These are phyloP conservation scores for Mizuhopecten yessoensis DNA, from an alignment of 1,140 invertebrate genomes.

Conservation along the genomic window DNA sequence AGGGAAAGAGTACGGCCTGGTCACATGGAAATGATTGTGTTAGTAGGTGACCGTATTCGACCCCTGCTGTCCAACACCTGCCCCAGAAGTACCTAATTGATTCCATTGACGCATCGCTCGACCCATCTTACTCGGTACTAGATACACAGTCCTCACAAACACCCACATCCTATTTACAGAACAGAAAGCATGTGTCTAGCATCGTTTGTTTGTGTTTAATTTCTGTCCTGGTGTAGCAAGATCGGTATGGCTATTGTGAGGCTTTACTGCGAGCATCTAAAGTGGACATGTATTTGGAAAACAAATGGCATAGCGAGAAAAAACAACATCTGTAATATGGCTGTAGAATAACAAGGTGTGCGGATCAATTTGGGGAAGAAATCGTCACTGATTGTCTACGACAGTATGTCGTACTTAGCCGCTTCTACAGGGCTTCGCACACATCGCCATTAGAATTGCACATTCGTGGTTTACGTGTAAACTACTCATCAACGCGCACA, in stretches of 20 bases:
- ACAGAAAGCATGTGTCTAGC: neutral
- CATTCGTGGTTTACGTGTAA: neutral
- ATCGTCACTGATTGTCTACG: neutral
- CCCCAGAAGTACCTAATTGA: too few species aligned
- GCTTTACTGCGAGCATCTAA: neutral
- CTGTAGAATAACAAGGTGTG: neutral
- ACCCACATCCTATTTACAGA: neutral
- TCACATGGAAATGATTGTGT: too few species aligned
- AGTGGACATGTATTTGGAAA: neutral
- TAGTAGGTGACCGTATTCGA: too few species aligned
- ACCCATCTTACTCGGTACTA: neutral
- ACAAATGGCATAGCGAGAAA: neutral
- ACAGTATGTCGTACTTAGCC: neutral
- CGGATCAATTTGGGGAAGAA: neutral
- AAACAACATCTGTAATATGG: neutral
- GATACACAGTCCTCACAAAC: neutral
- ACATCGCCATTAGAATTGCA: too few species aligned
- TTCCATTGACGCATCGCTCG: too few species aligned
- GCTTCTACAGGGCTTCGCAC: neutral
- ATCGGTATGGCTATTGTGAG: neutral
- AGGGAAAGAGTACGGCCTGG: too few species aligned
- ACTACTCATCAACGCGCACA: neutral
- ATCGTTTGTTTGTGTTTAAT: conserved; percentile 12
- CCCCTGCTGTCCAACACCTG: too few species aligned
- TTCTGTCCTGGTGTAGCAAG: neutral